These are phyloP conservation scores for Siphlonurus alternatus DNA, from an alignment of 2,888 invertebrate genomes.

Conservation along the genomic window DNA sequence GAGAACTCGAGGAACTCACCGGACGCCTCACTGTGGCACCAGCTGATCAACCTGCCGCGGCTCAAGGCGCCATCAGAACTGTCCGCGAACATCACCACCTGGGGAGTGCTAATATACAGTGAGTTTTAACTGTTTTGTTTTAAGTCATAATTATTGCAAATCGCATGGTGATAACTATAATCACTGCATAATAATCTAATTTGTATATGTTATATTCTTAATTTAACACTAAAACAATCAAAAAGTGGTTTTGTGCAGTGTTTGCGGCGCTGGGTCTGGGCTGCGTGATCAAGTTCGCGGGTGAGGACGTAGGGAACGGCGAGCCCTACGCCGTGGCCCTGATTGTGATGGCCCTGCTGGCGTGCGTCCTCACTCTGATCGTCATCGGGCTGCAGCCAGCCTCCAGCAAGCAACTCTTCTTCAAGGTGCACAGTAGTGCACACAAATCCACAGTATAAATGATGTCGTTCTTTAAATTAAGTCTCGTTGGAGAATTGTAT, in stretches of 20 bases:
- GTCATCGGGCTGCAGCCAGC: slow-evolving; percentile 54
- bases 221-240: no score
- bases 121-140: no score
- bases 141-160: no score
- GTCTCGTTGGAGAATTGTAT: no score
- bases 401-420: slow-evolving; percentile 41
- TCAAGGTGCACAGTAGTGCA: slow-evolving; percentile 38
- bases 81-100: neutral
- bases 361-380: slow-evolving; percentile 25
- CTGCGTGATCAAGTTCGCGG: neutral
- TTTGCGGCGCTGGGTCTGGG: neutral
- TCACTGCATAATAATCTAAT: no score
- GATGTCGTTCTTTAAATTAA: no score
- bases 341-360: neutral
- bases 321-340: slow-evolving; percentile 1
- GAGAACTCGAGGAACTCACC: neutral
- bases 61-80: neutral
- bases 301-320: neutral
- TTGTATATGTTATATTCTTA: no score
- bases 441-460: neutral
- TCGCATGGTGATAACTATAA: no score
- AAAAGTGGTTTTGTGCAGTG: neutral
- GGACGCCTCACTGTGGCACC: neutral
- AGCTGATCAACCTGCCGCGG: neutral
- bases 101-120: neutral